These are phyloP conservation scores for Armadillidium nasatum DNA, from an alignment of 1,140 invertebrate genomes.

Conservation along the genomic window DNA sequence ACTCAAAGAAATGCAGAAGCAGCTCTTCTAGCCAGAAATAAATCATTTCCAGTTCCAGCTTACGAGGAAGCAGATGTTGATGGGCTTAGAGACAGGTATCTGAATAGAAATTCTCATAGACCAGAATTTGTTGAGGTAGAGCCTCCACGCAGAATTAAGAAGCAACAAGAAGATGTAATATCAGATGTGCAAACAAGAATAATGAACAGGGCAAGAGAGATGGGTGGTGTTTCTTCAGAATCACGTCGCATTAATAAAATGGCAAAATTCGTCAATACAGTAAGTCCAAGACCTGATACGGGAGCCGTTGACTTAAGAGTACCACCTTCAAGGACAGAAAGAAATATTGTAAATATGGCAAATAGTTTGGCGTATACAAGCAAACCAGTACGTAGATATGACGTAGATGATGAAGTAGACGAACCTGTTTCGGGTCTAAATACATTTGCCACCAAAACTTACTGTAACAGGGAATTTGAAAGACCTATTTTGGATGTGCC, in stretches of 20 bases:
- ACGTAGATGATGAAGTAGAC: constrained; percentile 37
- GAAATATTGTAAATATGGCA: constrained; percentile 43
- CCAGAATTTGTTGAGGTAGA: background rate
- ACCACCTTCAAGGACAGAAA: constrained; percentile 32
- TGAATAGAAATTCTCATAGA: background rate
- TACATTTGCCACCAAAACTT: constrained; percentile 32
- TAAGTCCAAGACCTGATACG: constrained; percentile 36
- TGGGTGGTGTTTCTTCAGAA: constrained; percentile 28
- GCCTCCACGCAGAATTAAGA: constrained; percentile 18
- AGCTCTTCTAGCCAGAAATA: background rate
- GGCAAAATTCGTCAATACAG: constrained; percentile 39
- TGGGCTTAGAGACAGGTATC: constrained; percentile 24
- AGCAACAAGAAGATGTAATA: constrained; percentile 24
- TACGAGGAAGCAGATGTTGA: constrained; percentile 26
- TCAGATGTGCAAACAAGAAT: constrained; percentile 37
- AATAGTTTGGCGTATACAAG: constrained; percentile 36
- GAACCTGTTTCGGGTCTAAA: constrained; percentile 31
- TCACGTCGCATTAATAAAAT: constrained; percentile 38
- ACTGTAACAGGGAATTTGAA: constrained; percentile 19
- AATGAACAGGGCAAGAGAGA: constrained; percentile 36
- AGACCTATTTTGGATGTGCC: constrained; percentile 30
- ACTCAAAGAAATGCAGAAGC: background rate
- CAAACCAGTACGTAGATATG: constrained; percentile 33
- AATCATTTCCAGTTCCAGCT: background rate
- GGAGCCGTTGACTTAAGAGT: constrained; percentile 33